phyloP scores from a whole-genome alignment of 2,888 invertebrate genomes.

The Mimachlamys varia region DNA sequence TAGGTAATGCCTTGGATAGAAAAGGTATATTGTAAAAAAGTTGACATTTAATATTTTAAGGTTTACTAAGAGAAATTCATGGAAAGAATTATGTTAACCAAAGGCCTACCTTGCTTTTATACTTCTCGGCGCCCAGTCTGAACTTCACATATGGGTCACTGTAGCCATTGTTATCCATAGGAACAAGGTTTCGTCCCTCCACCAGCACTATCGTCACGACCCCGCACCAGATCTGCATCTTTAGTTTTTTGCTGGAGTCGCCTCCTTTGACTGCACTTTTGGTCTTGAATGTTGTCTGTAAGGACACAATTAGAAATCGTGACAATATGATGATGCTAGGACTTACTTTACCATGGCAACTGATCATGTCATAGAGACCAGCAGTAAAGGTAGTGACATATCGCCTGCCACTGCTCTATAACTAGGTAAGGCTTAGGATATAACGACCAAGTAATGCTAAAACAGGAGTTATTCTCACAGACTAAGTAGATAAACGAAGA shows the following conservation, averaged over 20 bases:
- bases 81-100: too few relatives aligned
- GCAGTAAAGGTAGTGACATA: not conserved
- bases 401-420: not conserved
- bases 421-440: not conserved
- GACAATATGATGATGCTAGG: not conserved
- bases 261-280: not conserved
- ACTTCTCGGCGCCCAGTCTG: slow-evolving; percentile 98
- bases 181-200: slow-evolving; percentile 93
- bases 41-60: too few relatives aligned
- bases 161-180: slow-evolving; percentile 93
- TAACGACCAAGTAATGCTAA: not conserved
- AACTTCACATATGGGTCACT: slow-evolving; percentile 98
- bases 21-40: too few relatives aligned
- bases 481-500: not conserved
- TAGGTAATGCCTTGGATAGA: too few relatives aligned
- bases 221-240: slow-evolving; percentile 98
- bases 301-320: not conserved
- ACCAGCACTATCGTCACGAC: slow-evolving; percentile 98
- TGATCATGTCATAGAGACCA: not conserved
- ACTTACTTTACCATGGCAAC: slow-evolving; percentile 31
- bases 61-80: too few relatives aligned
- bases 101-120: slow-evolving; percentile 90
- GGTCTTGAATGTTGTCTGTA: slow-evolving; percentile 20
- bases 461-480: not conserved
- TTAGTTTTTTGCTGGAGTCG: slow-evolving; percentile 83